Percentiles rank a stretch among this genome's conserved stretches.
phyloP scores from a whole-genome alignment of 2,888 invertebrate genomes.

The Agrochola lota region DNA sequence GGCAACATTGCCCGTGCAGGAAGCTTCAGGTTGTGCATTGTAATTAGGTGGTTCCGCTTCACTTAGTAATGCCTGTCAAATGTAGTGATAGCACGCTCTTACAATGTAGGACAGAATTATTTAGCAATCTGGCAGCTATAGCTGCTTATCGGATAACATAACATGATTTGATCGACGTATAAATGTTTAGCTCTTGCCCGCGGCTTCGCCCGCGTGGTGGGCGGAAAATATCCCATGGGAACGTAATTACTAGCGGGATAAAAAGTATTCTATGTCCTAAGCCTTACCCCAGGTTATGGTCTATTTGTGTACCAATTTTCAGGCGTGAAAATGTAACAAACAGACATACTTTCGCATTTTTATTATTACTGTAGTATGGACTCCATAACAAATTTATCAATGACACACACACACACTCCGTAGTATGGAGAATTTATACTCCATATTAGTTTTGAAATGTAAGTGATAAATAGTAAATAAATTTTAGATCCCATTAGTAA shows the following conservation, averaged over 20 bases:
- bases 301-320: not conserved
- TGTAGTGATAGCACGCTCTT: conserved; percentile 14
- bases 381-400: too few relatives aligned
- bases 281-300: not conserved
- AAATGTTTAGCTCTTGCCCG: not conserved
- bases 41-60: conserved; percentile 66
- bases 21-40: conserved; percentile 60
- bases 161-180: not conserved
- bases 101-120: conserved; percentile 25
- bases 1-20: conserved; percentile 59
- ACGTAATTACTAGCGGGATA: not conserved
- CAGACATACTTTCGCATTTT: not conserved
- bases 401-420: too few relatives aligned
- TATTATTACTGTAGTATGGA: not conserved
- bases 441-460: not conserved
- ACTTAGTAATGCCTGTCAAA: conserved; percentile 7
- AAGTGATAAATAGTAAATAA: not conserved
- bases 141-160: not conserved
- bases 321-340: not conserved
- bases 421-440: too few relatives aligned
- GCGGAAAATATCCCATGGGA: not conserved
- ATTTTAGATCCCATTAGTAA: not conserved
- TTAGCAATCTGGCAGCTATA: not conserved
- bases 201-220: not conserved
- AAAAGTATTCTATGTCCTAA: not conserved